phyloP scores from a whole-genome alignment of 2,797 vertebrate genomes.

The Sebastes cheni region DNA sequence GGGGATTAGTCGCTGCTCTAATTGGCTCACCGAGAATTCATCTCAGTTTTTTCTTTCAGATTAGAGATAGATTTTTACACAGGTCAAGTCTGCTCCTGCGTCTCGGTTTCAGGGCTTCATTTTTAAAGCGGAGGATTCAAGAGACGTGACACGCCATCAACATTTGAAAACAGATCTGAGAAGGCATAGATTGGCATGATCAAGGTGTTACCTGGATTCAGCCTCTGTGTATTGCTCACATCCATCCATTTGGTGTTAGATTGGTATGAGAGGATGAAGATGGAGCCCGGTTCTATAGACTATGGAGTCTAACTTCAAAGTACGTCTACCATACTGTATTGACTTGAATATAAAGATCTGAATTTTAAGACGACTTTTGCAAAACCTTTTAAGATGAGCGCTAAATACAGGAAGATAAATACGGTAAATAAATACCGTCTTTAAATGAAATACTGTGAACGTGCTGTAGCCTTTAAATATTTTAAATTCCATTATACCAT shows the following conservation, averaged over 20 bases:
- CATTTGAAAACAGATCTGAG: constrained; percentile 61
- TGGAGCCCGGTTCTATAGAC: not conserved
- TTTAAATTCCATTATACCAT: not conserved
- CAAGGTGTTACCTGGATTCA: constrained; percentile 19
- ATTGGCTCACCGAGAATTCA: constrained; percentile 77
- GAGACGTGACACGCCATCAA: constrained; percentile 37
- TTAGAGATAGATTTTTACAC: constrained; percentile 67
- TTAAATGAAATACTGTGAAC: not conserved
- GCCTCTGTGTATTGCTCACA: constrained; percentile 8
- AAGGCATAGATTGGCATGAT: constrained; percentile 36
- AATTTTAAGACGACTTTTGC: not conserved
- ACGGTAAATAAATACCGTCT: not conserved
- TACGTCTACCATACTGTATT: not conserved
- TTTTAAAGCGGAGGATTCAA: constrained; percentile 17
- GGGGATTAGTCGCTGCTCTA: constrained; percentile 76
- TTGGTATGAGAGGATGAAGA: not conserved
- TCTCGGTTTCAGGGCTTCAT: constrained; percentile 44
- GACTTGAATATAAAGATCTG: not conserved
- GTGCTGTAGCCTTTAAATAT: not conserved
- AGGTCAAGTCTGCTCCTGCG: constrained; percentile 57
- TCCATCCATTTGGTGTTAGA: constrained; percentile 4
- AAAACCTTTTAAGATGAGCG: not conserved
- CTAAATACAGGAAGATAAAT: not conserved
- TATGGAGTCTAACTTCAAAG: not conserved
- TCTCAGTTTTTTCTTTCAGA: constrained; percentile 69